These are phyloP conservation scores for Crocuta crocuta DNA, from an alignment of 2,113 vertebrate species.

Conservation along the genomic window DNA sequence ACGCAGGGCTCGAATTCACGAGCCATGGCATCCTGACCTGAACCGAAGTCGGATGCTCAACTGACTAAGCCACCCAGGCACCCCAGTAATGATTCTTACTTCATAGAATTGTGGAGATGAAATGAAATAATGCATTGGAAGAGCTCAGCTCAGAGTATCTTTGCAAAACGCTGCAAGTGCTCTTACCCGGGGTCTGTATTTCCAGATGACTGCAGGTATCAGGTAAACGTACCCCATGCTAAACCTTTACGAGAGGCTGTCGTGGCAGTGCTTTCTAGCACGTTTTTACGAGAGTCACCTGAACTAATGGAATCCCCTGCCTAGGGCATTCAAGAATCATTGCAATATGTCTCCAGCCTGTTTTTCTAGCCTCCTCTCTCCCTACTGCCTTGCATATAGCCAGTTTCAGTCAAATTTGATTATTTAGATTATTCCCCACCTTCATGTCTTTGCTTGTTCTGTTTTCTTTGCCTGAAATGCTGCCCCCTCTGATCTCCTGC, in stretches of 20 bases:
- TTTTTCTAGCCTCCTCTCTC: neutral
- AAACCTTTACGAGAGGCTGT: neutral
- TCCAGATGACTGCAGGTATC: neutral
- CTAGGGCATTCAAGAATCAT: neutral
- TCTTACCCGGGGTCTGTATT: neutral
- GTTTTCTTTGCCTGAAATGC: slow-evolving; percentile 16
- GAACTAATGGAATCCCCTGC: neutral
- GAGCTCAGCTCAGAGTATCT: neutral
- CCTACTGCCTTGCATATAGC: neutral
- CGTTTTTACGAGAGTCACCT: neutral
- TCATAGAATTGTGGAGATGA: neutral
- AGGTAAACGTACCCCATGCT: neutral
- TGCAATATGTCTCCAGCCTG: neutral
- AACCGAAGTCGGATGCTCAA: no score
- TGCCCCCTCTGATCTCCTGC: neutral
- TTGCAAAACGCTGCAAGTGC: neutral
- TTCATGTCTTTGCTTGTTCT: neutral
- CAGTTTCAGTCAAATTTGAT: neutral
- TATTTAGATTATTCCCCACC: neutral
- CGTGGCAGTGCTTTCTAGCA: neutral
- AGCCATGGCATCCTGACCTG: no score
- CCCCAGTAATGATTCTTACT: neutral
- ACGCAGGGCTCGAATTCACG: no score
- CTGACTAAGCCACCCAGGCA: no score
- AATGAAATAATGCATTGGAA: neutral